Evolutionary conservation across 2,888 invertebrate species (phyloP), one percentile per base, ranked within the genome.

Genomic region (Plagodis pulveraria): DNA sequence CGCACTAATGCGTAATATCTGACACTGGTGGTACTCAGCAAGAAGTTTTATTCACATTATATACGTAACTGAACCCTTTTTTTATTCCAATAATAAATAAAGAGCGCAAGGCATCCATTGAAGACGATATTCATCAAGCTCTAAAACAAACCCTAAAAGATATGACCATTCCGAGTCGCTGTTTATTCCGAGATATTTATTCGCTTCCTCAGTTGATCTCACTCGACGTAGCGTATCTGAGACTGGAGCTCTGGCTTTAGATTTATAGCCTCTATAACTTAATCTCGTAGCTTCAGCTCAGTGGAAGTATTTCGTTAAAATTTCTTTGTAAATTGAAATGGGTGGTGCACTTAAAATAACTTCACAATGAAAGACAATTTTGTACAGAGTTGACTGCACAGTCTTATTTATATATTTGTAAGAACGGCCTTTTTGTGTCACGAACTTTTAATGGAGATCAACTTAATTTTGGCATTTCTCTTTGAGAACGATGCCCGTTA

Each of bases 191-290:
- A 45, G 11, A 40, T 49, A 47, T 51, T 45, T 45, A 12, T 36
- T 48, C 49, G 32, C 35, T 49, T 35, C 50, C 40, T 50, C 49
- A 36, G 51, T 47, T 35, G 50, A 33, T 55, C 43, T 50, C 11
- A 50, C 54, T 50, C 44, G 52, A 56, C 49, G 52, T 45, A 36
- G 55, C 56, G 49, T 46, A 54, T 54, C 46, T 50, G 41, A 52
- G 48, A 56, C 58, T 42, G 41, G n/a, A 44, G 40, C 50, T 42
- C 54, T 12, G 32, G 7, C 50, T 42, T 45, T 43, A 48, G 60
- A 60, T 60, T 60, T 60, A 60, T 56, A 40, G 52, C 33, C 51
- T 35, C 56, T 56, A 56, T 60, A 56, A 56, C 60, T 60, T 56
- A 51, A 60, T 59, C 46, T 42, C 6, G 43, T 36, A 45, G 41